Evolutionary conservation across 2,888 invertebrate genomes (phyloP).

Genomic region (Leptothorax acervorum): DNA sequence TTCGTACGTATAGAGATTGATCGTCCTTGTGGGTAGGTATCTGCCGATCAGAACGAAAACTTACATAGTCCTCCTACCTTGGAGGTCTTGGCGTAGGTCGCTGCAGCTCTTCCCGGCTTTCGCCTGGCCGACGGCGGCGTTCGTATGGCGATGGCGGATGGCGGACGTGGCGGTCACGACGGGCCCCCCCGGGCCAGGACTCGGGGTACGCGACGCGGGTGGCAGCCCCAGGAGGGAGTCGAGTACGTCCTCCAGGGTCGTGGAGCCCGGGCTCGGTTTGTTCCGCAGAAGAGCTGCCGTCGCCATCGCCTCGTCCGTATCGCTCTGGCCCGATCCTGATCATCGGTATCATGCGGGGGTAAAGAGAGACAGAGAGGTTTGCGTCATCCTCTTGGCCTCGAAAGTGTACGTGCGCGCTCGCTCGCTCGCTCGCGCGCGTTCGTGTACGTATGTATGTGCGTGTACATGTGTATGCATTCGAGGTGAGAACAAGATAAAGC

Average conservation of each 20-base stretch:
- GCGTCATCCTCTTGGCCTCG: conserved; percentile 70
- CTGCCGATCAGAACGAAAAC: conserved; percentile 88
- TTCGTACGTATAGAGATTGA: conserved; percentile 32
- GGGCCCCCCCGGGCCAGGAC: conserved; percentile 87
- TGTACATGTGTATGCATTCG: background rate
- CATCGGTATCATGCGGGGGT: conserved; percentile 72
- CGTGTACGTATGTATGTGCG: background rate
- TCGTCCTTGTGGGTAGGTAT: conserved; percentile 70
- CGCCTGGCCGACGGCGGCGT: conserved; percentile 78
- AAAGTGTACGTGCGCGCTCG: conserved; percentile 20
- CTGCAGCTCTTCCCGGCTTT: conserved; percentile 84
- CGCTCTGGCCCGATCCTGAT: conserved; percentile 84
- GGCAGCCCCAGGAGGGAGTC: conserved; percentile 96
- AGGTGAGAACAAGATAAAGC: conserved; percentile 12
- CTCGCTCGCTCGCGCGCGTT: background rate
- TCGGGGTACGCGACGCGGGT: conserved; percentile 91
- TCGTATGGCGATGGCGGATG: conserved; percentile 79
- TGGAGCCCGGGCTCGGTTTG: conserved; percentile 89
- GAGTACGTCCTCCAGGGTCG: conserved; percentile 97
- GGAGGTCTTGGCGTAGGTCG: conserved; percentile 86
- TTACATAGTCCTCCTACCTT: conserved; percentile 93
- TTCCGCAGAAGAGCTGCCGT: conserved; percentile 84
- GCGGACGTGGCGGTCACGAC: conserved; percentile 79
- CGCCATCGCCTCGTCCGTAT: conserved; percentile 84
- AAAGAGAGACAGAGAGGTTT: conserved; percentile 71